Conservation (phyloP, 2,113 vertebrate genomes). For the Dendrocopos noguchii region DNA sequence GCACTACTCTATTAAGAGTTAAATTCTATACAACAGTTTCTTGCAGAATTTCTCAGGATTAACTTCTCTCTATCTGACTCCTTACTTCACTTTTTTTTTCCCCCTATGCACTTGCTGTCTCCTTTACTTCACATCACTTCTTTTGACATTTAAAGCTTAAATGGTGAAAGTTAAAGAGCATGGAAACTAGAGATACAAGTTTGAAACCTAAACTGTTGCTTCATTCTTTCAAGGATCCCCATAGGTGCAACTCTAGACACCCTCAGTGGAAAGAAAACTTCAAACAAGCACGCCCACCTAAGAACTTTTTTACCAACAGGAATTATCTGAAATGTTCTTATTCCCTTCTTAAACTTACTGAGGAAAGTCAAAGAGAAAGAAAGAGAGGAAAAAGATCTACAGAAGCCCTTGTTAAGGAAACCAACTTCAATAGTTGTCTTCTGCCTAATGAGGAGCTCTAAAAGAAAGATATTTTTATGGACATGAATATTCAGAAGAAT, state of each 20-base stretch:
- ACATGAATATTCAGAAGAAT: background rate
- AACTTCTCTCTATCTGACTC: background rate
- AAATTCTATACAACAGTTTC: background rate
- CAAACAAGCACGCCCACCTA: background rate
- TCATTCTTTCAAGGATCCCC: background rate
- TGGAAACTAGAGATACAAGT: background rate
- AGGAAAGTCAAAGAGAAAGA: background rate
- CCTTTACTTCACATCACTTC: slow-evolving; percentile 5
- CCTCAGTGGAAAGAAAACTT: background rate
- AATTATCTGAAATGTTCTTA: background rate
- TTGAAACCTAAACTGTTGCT: background rate
- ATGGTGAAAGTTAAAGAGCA: slow-evolving; percentile 16
- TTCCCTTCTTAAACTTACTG: background rate
- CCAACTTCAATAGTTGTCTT: background rate
- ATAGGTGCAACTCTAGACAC: background rate
- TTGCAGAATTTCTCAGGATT: background rate
- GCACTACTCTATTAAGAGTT: background rate
- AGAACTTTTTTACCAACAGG: background rate
- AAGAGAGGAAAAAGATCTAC: background rate
- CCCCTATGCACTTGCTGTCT: background rate
- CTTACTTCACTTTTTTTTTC: background rate
- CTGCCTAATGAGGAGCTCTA: background rate
- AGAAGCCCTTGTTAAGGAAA: background rate
- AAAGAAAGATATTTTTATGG: background rate
- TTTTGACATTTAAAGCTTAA: slow-evolving; percentile 41